A percentile compares a stretch with the other conserved stretches of the same genome.
phyloP scores from a whole-genome alignment of 2,888 invertebrate genomes.

The Microctonus brassicae region DNA sequence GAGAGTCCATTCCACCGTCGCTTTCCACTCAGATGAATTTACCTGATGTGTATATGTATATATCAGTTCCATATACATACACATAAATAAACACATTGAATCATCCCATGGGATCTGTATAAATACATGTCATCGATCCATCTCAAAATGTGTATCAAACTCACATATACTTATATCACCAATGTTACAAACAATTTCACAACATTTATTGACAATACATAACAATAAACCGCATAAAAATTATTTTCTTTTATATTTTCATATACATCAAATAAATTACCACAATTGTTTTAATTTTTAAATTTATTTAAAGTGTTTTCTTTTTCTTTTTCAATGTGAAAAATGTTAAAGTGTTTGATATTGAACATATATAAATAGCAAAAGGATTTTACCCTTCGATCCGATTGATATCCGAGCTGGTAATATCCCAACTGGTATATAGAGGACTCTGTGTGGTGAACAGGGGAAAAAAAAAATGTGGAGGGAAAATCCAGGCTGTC shows the following conservation, averaged over 20 bases:
- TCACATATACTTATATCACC: not conserved
- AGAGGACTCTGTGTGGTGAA: conserved; percentile 38
- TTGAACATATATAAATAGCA: not conserved
- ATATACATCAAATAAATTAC: too few relatives aligned
- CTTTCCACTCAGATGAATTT: conserved; percentile 33
- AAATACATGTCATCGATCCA: conserved; percentile 32
- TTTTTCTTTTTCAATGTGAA: not conserved
- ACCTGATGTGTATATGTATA: conserved; percentile 7
- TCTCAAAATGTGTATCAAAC: conserved; percentile 2
- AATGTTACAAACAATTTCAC: not conserved
- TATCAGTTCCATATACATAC: not conserved
- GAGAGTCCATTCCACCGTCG: not conserved
- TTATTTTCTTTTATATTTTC: not conserved
- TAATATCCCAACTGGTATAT: conserved; percentile 58
- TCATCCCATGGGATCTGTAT: not conserved
- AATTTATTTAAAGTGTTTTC: too few relatives aligned
- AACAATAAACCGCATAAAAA: not conserved
- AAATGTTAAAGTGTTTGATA: not conserved
- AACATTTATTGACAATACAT: not conserved
- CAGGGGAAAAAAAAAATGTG: conserved; percentile 45
- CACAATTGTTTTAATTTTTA: too few relatives aligned
- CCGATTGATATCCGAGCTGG: conserved; percentile 63
- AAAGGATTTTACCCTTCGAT: conserved; percentile 36
- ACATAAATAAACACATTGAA: not conserved
- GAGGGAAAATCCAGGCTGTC: conserved; percentile 66